phyloP scores from a whole-genome alignment of 2,888 invertebrate species.

The Calephelis perditalis region DNA sequence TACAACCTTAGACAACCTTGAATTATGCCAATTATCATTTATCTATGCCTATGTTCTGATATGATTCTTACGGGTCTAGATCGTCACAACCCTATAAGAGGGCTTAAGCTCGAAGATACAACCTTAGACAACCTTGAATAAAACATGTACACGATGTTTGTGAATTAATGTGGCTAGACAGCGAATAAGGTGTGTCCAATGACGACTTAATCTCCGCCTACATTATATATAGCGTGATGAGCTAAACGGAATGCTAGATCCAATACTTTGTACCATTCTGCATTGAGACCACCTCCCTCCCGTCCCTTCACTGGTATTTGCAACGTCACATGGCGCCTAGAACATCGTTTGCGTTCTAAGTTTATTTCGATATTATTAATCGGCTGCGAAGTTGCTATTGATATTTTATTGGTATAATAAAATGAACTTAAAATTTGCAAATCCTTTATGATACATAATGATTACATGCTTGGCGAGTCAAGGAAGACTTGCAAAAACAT shows the following conservation, averaged over 20 bases:
- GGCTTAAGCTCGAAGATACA: conserved; percentile 11
- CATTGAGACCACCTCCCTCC: conserved; percentile 28
- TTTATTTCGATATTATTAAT: conserved; percentile 26
- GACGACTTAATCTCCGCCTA: conserved; percentile 35
- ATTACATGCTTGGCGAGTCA: not conserved
- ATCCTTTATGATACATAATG: conserved; percentile 4
- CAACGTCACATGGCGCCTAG: conserved; percentile 22
- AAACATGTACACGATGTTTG: conserved; percentile 29
- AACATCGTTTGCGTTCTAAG: conserved; percentile 20
- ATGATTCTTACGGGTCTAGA: too few relatives aligned
- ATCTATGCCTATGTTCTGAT: too few relatives aligned
- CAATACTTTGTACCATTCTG: conserved; percentile 22
- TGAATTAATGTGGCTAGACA: conserved; percentile 30
- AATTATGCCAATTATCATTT: conserved; percentile 16
- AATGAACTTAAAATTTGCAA: conserved; percentile 8
- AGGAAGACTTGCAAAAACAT: conserved; percentile 1
- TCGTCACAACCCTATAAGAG: not conserved
- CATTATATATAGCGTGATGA: conserved; percentile 35
- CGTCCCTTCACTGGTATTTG: conserved; percentile 26
- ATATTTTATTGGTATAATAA: conserved; percentile 11
- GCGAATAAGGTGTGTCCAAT: conserved; percentile 37
- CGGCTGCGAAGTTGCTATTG: not conserved
- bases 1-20: conserved; percentile 22
- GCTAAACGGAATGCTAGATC: conserved; percentile 27
- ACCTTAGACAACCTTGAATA: conserved; percentile 27